Evolutionary conservation across 2,888 invertebrate genomes (phyloP).

Genomic region (Dryococelus australis): DNA sequence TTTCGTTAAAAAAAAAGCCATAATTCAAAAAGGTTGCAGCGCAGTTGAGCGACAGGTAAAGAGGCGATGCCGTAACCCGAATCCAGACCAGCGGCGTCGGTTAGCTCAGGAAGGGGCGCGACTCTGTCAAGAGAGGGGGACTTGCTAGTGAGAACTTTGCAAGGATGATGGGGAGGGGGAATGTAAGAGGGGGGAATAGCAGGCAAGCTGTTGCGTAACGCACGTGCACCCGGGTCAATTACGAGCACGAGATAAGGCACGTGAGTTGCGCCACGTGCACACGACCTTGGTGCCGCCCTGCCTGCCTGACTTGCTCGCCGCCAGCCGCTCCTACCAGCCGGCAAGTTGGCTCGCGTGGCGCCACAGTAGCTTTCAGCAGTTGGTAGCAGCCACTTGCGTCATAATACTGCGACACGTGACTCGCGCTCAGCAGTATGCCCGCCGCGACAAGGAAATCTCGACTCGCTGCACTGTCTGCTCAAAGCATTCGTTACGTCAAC

Average conservation of each 20-base stretch:
- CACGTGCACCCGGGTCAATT: slow-evolving; percentile 16
- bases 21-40: too few species aligned
- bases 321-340: too few species aligned
- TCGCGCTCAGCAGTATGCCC: neutral
- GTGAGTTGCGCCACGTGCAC: slow-evolving; percentile 1
- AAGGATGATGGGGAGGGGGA: too few species aligned
- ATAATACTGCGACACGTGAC: neutral
- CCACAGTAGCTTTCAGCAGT: neutral
- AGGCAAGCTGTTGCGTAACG: slow-evolving; percentile 9
- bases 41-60: too few species aligned
- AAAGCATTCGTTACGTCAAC: too few species aligned
- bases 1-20: too few species aligned
- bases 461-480: too few species aligned
- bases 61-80: too few species aligned
- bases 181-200: neutral
- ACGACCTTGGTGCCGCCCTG: slow-evolving; percentile 13
- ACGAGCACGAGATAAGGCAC: slow-evolving; percentile 8
- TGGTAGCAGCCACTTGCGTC: neutral
- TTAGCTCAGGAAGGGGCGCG: too few species aligned
- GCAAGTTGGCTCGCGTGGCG: neutral
- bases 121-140: neutral
- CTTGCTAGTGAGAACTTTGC: neutral
- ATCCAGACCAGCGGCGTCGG: too few species aligned
- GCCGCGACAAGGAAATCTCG: too few species aligned
- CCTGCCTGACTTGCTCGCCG: too few species aligned